These are phyloP conservation scores for Colostygia pectinataria DNA, from an alignment of 2,888 invertebrate genomes.

Conservation along the genomic window DNA sequence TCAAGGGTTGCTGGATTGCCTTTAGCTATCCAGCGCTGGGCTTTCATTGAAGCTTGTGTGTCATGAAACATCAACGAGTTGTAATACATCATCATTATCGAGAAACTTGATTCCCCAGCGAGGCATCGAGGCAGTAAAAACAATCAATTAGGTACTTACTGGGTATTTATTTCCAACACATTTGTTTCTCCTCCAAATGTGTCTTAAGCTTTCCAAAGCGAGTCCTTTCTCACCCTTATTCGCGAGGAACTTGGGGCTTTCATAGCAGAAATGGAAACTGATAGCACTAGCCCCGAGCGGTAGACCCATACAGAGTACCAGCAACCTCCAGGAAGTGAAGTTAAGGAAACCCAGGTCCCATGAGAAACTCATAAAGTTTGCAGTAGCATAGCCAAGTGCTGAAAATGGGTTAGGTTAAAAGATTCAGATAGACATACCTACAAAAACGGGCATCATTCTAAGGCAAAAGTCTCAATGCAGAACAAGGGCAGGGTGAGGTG, in stretches of 20 bases:
- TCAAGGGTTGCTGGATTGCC: no score
- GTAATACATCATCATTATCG: neutral
- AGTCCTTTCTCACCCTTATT: constrained; percentile 80
- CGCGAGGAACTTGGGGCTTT: constrained; percentile 88
- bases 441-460: no score
- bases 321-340: constrained; percentile 54
- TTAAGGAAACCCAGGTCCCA: constrained; percentile 40
- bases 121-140: no score
- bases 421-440: no score
- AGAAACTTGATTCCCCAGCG: no score
- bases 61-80: no score
- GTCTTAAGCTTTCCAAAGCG: constrained; percentile 80
- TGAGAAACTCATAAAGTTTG: constrained; percentile 31
- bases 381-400: constrained; percentile 20
- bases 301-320: constrained; percentile 61
- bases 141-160: no score
- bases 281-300: constrained; percentile 82
- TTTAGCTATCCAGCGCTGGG: no score
- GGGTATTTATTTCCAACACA: constrained; percentile 36
- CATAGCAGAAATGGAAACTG: constrained; percentile 81
- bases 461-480: no score
- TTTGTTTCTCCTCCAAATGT: constrained; percentile 82
- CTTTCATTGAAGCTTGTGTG: no score
- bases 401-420: no score
- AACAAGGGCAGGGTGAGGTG: no score